Conservation (phyloP, 2,888 invertebrate genomes). For the Conus canariensis region DNA sequence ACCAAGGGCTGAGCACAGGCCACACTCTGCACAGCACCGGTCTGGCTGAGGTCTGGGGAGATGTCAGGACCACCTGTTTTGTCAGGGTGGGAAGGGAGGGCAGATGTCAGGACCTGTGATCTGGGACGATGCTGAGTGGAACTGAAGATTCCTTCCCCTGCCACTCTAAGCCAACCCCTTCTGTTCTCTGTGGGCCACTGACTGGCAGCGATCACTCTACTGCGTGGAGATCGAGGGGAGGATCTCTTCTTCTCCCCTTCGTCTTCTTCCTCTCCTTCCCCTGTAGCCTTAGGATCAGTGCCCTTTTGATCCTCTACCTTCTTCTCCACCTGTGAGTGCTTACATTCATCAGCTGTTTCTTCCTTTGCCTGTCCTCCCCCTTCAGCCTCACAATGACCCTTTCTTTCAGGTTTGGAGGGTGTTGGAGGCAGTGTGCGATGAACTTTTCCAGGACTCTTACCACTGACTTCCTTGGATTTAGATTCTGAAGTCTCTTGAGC, state of each 20-base stretch:
- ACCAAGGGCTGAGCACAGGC: neutral
- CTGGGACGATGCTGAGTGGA: neutral
- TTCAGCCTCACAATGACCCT: neutral
- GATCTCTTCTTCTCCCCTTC: neutral
- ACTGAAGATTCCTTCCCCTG: conserved; percentile 40
- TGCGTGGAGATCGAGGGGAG: neutral
- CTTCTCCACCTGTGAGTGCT: neutral
- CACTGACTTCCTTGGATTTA: neutral
- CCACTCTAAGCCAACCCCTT: conserved; percentile 27
- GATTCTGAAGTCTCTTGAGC: neutral
- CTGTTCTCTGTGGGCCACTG: conserved; percentile 25
- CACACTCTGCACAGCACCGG: neutral
- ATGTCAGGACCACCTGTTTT: neutral
- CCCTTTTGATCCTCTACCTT: conserved; percentile 1
- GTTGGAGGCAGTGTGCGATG: neutral
- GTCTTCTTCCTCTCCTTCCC: neutral
- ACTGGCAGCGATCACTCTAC: conserved; percentile 9
- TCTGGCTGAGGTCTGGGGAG: neutral
- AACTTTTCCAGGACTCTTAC: neutral
- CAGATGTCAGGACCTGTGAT: neutral
- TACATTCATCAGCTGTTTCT: neutral
- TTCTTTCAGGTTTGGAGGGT: neutral
- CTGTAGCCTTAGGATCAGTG: neutral
- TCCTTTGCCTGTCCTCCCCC: neutral
- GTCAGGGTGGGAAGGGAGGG: neutral